Evolutionary conservation across 2,888 invertebrate species (phyloP).

Genomic region (Iselma pallidipennis): DNA sequence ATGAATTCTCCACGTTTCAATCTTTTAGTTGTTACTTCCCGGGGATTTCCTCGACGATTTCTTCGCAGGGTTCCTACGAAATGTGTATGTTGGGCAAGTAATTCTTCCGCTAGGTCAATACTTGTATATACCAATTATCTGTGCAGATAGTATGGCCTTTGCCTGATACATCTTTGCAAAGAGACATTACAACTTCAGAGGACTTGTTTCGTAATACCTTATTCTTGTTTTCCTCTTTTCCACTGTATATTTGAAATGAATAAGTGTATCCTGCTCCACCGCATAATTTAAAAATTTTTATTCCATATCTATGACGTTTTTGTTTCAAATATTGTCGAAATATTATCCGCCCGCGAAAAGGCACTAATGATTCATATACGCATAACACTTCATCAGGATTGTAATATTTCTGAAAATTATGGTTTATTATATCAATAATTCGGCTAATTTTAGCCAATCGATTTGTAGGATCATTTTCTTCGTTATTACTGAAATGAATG

Average conservation of each 20-base stretch:
- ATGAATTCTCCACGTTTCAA: constrained; percentile 26
- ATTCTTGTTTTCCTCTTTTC: not conserved
- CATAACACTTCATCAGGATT: too few species aligned
- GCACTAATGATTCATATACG: too few species aligned
- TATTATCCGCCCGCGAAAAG: too few species aligned
- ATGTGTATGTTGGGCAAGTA: constrained; percentile 34
- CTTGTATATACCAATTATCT: constrained; percentile 31
- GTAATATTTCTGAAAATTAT: too few species aligned
- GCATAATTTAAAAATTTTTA: constrained; percentile 10
- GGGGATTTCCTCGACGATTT: constrained; percentile 37
- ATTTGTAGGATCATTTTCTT: too few species aligned
- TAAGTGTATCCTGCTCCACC: constrained; percentile 4
- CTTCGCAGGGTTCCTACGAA: constrained; percentile 37
- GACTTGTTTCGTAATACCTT: not conserved
- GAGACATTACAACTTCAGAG: not conserved
- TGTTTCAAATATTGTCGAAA: constrained; percentile 8
- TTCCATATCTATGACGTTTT: constrained; percentile 8
- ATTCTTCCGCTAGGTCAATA: constrained; percentile 13
- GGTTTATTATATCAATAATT: too few species aligned
- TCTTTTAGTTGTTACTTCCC: constrained; percentile 26
- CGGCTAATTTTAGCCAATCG: too few species aligned
- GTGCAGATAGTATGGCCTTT: too few species aligned
- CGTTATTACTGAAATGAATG: too few species aligned
- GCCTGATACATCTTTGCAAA: not conserved
- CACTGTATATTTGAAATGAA: constrained; percentile 4